Evolutionary conservation across 2,888 invertebrate species (phyloP), one percentile per base, ranked within the genome.

Genomic region (Apamea crenata): DNA sequence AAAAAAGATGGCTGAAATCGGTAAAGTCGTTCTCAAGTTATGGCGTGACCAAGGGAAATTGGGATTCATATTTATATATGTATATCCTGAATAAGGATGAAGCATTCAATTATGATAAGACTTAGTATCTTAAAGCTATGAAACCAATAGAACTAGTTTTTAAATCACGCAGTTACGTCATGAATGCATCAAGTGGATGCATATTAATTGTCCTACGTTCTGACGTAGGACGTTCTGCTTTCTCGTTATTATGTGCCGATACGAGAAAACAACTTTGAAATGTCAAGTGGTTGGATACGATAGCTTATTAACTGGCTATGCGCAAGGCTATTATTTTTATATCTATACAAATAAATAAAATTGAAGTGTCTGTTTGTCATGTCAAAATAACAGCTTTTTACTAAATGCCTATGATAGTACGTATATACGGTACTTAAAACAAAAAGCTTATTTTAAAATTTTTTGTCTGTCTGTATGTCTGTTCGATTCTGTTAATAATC

Each of bases 191-290:
- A 53, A 16, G 12, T 67, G 6, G 8, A 53, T 68, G n/a, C 53
- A 78, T 71, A 83, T 66, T 36, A 59, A 84, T 81, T 40, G 40
- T 29, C 40, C 40, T 53, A 66, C 47, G 29, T 56, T 47, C 14
- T 32, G 8, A 69, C 47, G 29, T 47, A 25, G 32, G 16, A 50
- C 8, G 16, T 40, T 32, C 44, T 25, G 47, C 71, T 80, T 80
- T 80, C 80, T 79, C 36, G 36, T 36, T 18, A 66, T 79, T 67
- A 53, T 29, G 14, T 16, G 6, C 44, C 32, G 29, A 71, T 77
- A 83, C 32, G 14, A 66, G 32, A 70, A 56, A 65, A 70, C 77
- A 29, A 61, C 36, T 32, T 53, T 12, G 44, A 78, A 84, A 59
- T 66, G n/a, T 53, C 56, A 25, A 10, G 40, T 61, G 14, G 21